These are phyloP conservation scores for Thunnus thynnus DNA, from an alignment of 2,113 vertebrate species.

Conservation along the genomic window DNA sequence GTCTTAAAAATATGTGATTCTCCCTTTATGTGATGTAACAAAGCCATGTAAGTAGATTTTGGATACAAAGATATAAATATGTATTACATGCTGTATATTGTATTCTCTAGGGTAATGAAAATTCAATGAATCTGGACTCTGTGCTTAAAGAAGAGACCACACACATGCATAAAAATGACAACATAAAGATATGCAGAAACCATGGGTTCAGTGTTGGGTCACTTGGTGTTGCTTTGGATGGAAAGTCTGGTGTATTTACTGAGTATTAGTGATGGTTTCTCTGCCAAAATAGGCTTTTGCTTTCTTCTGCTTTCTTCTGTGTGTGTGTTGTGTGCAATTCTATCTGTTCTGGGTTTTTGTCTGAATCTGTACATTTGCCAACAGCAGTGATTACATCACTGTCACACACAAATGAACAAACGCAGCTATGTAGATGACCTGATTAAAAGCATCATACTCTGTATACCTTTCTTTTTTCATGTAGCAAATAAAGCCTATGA, in stretches of 20 bases:
- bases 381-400: slow-evolving; percentile 42
- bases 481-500: slow-evolving; percentile 37
- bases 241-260: slow-evolving; percentile 11
- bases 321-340: slow-evolving; percentile 4
- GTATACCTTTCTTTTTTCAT: slow-evolving; percentile 4
- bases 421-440: slow-evolving; percentile 27
- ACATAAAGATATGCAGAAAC: not conserved
- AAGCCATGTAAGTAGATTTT: no score
- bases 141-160: not conserved
- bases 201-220: slow-evolving; percentile 30
- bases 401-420: slow-evolving; percentile 39
- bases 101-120: no score
- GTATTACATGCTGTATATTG: no score
- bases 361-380: slow-evolving; percentile 51
- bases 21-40: no score
- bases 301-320: slow-evolving; percentile 14
- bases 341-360: not conserved
- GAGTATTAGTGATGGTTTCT: not conserved
- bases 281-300: slow-evolving; percentile 5
- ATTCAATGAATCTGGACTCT: no score
- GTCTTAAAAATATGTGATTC: no score
- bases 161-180: not conserved
- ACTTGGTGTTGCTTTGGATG: not conserved
- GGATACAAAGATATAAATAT: no score
- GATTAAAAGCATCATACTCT: slow-evolving; percentile 21